Conservation (phyloP, 2,888 invertebrate species). For the Troides aeacus region DNA sequence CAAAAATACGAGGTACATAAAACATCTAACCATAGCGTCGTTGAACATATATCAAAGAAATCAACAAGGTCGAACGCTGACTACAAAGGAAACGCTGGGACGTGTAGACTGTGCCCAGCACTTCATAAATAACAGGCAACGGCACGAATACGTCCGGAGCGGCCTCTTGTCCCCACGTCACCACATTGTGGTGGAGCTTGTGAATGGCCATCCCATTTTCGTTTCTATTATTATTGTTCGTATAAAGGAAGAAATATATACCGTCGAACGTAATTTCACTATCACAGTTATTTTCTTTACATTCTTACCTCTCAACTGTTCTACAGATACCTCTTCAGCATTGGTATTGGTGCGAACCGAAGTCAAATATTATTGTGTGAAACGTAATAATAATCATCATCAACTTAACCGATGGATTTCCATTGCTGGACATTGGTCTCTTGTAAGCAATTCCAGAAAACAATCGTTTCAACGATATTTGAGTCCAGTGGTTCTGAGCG, state of each 20-base stretch:
- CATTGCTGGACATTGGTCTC: too few relatives aligned
- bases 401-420: too few relatives aligned
- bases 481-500: too few relatives aligned
- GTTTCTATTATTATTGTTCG: slow-evolving; percentile 6
- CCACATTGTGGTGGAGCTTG: slow-evolving; percentile 14
- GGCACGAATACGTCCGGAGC: slow-evolving; percentile 25
- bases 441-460: too few relatives aligned
- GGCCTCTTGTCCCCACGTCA: slow-evolving; percentile 17
- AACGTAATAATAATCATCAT: too few relatives aligned
- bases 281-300: background rate
- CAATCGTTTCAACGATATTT: too few relatives aligned
- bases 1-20: background rate
- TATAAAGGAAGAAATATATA: background rate
- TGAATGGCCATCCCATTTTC: slow-evolving; percentile 18
- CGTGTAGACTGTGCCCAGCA: slow-evolving; percentile 18
- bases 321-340: too few relatives aligned
- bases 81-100: slow-evolving; percentile 17
- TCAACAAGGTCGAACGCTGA: slow-evolving; percentile 16
- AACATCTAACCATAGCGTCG: background rate
- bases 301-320: background rate
- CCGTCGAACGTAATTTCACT: background rate
- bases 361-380: too few relatives aligned
- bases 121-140: slow-evolving; percentile 28
- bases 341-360: too few relatives aligned
- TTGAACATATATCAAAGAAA: slow-evolving; percentile 16